A percentile compares a stretch with the other conserved stretches of the same genome.
These are phyloP conservation scores for Amia ocellicauda DNA, from an alignment of 2,113 vertebrate species.

Conservation along the genomic window DNA sequence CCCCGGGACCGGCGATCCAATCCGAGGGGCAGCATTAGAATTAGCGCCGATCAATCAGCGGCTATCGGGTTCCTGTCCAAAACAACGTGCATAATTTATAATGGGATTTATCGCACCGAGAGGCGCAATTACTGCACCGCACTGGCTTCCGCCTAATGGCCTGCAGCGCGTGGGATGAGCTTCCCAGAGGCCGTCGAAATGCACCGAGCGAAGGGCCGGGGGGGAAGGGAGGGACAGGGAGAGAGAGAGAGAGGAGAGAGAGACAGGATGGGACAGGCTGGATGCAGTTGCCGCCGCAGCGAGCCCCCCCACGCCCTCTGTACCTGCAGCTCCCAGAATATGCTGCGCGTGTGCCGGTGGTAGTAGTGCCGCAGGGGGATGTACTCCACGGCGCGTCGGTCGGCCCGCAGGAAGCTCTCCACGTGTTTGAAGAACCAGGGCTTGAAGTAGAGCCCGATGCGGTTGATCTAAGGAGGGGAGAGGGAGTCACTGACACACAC, in stretches of 20 bases:
- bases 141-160: slow-evolving; percentile 52
- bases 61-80: slow-evolving; percentile 9
- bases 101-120: slow-evolving; percentile 42
- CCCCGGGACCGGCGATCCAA: too few species aligned
- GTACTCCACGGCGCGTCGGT: slow-evolving; percentile 74
- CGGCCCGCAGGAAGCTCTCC: slow-evolving; percentile 74
- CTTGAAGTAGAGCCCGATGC: slow-evolving; percentile 89
- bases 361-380: slow-evolving; percentile 95
- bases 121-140: slow-evolving; percentile 32
- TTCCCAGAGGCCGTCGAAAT: too few species aligned
- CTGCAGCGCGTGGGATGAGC: too few species aligned
- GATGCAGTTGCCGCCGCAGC: slow-evolving; percentile 6
- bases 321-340: slow-evolving; percentile 99
- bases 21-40: too few species aligned
- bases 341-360: slow-evolving; percentile 93
- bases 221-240: too few species aligned
- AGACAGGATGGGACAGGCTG: slow-evolving; percentile 23
- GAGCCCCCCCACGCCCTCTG: too few species aligned
- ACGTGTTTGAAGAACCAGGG: slow-evolving; percentile 98
- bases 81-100: slow-evolving; percentile 58
- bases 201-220: slow-evolving; percentile 16
- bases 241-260: slow-evolving; percentile 19
- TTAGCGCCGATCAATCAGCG: too few species aligned
- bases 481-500: background rate
- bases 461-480: slow-evolving; percentile 73